phyloP scores from a whole-genome alignment of 37 sponge, comb jelly and placozoan species.

The Oscarella lobularis region DNA sequence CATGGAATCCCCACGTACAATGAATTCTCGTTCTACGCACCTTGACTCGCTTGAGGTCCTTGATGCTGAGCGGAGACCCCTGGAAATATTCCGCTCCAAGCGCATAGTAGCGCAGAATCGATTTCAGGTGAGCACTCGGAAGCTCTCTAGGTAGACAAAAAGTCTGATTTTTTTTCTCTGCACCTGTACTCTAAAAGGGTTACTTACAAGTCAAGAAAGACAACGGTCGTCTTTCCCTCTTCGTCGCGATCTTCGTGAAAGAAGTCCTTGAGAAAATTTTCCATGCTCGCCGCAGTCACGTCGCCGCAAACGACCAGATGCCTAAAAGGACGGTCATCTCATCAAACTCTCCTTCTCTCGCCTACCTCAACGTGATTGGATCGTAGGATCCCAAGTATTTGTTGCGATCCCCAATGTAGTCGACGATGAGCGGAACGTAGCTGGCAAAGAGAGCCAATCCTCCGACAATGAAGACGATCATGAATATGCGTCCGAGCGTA shows the following conservation, averaged over 20 bases:
- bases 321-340: background rate
- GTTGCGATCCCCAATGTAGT: background rate
- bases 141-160: background rate
- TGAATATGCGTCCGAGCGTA: conserved; percentile 38
- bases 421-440: background rate
- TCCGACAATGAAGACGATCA: conserved; percentile 56
- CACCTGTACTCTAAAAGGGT: too few species aligned
- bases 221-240: conserved; percentile 18
- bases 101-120: conserved; percentile 30
- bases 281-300: conserved; percentile 21
- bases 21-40: too few species aligned
- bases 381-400: background rate
- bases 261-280: conserved; percentile 49
- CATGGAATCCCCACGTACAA: too few species aligned
- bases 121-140: conserved; percentile 32
- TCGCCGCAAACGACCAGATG: conserved; percentile 67
- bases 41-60: conserved; percentile 38
- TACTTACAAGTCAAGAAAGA: conserved; percentile 28
- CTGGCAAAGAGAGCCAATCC: conserved; percentile 21
- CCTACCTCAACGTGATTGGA: background rate
- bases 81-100: conserved; percentile 32
- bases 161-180: too few species aligned
- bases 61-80: conserved; percentile 37
- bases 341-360: background rate
- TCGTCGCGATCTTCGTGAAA: conserved; percentile 50